Base-by-base conservation (phyloP, 2,797 vertebrate genomes). In the Neoniphon sammara region DNA sequence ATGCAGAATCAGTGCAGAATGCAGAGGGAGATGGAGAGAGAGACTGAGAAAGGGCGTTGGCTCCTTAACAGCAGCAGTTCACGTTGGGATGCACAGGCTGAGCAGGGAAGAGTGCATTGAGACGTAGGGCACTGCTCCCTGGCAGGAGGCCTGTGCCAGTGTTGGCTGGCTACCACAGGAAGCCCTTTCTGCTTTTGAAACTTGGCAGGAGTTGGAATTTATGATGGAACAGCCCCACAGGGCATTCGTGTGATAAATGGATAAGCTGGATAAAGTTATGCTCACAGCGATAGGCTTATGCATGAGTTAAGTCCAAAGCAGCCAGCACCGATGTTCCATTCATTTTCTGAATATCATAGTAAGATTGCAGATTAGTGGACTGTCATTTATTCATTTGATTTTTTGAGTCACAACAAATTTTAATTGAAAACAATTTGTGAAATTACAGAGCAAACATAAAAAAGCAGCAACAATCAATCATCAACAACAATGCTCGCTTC, bases 201-300 rank as follows among this genome's bases (percentile, higher is more conserved):
- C 72, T 86, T 90, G 89, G 89, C 89, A 87, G 85, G 86, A 84
- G 82, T 75, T 14, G 56, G 83, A 81, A 72, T 84, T 70, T 71
- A 85, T 62, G 83, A 85, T 83, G 87, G 85, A 88, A 80, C 83
- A 73, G 75, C 81, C 80, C 85, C 73, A 46, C 78, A 25, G 84
- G 90, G 83, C 69, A 60, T 76, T 72, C 66, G 81, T 86, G 81
- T 86, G 86, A 90, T 89, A 84, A 88, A 89, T 84, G 85, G 84
- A 83, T 89, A 81, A 90, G 78, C 73, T 49, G 83, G 79, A 82
- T 76, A 78, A 88, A 80, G 85, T 85, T 84, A 73, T 71, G 85
- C 84, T 88, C 79, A 57, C 71, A 83, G 88, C 73, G 57, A 82
- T 64, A 68, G 84, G 87, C 77, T 87, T 86, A 78, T 82, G 80